Conservation (phyloP, 2,888 invertebrate genomes). For the Azorinus chamasolen region DNA sequence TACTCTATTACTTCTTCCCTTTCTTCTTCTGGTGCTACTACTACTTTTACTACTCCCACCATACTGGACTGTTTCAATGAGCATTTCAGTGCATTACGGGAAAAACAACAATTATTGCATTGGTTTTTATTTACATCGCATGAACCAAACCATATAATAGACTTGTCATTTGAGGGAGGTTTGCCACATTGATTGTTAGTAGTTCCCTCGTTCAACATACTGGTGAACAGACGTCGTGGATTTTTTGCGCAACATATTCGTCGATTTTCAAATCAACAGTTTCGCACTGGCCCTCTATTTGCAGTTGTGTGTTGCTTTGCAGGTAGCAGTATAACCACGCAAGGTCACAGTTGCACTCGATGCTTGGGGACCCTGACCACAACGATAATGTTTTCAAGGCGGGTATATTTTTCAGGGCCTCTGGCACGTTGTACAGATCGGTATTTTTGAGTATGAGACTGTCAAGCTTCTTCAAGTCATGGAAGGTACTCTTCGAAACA, state of each 20-base stretch:
- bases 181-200: too few relatives aligned
- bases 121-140: too few relatives aligned
- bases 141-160: too few relatives aligned
- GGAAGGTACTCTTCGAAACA: conserved; percentile 63
- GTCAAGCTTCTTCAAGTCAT: conserved; percentile 30
- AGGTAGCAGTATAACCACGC: conserved; percentile 59
- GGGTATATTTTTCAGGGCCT: conserved; percentile 54
- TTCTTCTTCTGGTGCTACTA: too few relatives aligned
- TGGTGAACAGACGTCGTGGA: conserved; percentile 19
- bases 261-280: conserved; percentile 36
- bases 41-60: too few relatives aligned
- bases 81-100: too few relatives aligned
- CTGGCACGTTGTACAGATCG: conserved; percentile 47
- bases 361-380: conserved; percentile 2
- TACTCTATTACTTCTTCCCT: too few relatives aligned
- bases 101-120: too few relatives aligned
- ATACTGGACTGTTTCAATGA: too few relatives aligned
- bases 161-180: too few relatives aligned
- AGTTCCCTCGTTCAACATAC: too few relatives aligned
- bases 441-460: conserved; percentile 49
- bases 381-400: conserved; percentile 34
- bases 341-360: conserved; percentile 63
- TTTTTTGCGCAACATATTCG: conserved; percentile 14
- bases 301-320: conserved; percentile 45
- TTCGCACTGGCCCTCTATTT: conserved; percentile 42